A percentile compares a stretch with the other conserved stretches of the same genome.
Evolutionary conservation across 30 jellyfish, hydroid and myxozoan species (phyloP).

Genomic region (Clytia hemisphaerica): DNA sequence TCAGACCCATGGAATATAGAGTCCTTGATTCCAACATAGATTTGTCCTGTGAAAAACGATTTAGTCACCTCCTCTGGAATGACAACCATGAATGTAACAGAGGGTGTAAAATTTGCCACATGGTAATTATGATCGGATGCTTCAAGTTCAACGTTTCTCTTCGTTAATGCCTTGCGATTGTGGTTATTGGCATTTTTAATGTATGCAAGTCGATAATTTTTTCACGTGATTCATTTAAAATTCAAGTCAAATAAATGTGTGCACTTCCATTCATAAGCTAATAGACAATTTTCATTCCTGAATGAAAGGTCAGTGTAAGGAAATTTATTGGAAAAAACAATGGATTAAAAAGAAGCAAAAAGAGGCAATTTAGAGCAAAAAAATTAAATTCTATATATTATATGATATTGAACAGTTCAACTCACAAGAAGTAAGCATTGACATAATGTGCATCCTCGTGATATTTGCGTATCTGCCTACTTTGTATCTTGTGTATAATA

Average conservation of each 20-base stretch:
- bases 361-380: too few relatives aligned
- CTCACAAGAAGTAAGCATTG: slow-evolving; percentile 33
- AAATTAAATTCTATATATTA: too few relatives aligned
- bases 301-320: too few relatives aligned
- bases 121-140: slow-evolving; percentile 36
- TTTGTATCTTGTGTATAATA: slow-evolving; percentile 6
- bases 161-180: background rate
- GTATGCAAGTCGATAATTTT: too few relatives aligned
- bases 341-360: too few relatives aligned
- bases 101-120: slow-evolving; percentile 7
- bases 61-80: background rate
- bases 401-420: background rate
- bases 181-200: slow-evolving; percentile 29
- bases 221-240: too few relatives aligned
- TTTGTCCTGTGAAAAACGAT: slow-evolving; percentile 8
- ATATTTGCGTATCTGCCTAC: slow-evolving; percentile 28
- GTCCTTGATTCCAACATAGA: slow-evolving; percentile 16
- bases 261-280: too few relatives aligned
- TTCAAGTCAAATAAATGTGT: too few relatives aligned
- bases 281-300: background rate
- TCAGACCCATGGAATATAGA: slow-evolving; percentile 18
- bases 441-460: slow-evolving; percentile 39
- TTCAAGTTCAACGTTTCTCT: slow-evolving; percentile 16
- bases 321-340: too few relatives aligned
- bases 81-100: slow-evolving; percentile 4